A percentile compares a stretch with the other conserved stretches of the same genome.
Evolutionary conservation across 2,888 invertebrate species (phyloP).

Genomic region (Synanthedon formicaeformis): DNA sequence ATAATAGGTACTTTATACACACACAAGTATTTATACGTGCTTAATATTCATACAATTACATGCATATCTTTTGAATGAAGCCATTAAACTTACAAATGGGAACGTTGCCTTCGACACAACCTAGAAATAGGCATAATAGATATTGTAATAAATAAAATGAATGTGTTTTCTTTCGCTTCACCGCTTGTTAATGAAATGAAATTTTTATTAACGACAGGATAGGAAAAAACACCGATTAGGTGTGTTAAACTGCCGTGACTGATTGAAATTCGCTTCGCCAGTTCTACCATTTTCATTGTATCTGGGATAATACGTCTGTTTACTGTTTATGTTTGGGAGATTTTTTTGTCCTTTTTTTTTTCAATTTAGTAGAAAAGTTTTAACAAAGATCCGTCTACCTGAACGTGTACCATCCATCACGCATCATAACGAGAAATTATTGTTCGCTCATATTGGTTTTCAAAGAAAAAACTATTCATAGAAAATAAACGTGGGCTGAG

Average conservation of each 20-base stretch:
- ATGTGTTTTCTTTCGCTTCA: constrained; percentile 51
- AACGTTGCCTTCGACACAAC: constrained; percentile 26
- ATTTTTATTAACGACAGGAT: constrained; percentile 54
- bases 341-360: constrained; percentile 22
- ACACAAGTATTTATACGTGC: no score
- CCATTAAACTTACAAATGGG: constrained; percentile 46
- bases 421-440: constrained; percentile 55
- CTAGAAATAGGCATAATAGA: constrained; percentile 18
- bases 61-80: constrained; percentile 34
- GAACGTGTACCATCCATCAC: constrained; percentile 52
- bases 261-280: constrained; percentile 58
- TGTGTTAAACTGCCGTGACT: constrained; percentile 64
- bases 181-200: constrained; percentile 60
- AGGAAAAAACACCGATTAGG: constrained; percentile 58
- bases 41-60: not conserved
- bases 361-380: constrained; percentile 20
- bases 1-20: no score
- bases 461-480: constrained; percentile 26
- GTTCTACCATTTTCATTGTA: constrained; percentile 49
- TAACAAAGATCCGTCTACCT: constrained; percentile 50
- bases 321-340: constrained; percentile 63
- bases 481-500: constrained; percentile 19
- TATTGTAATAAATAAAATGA: constrained; percentile 16
- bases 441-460: constrained; percentile 41
- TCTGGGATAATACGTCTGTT: constrained; percentile 54